Evolutionary conservation across 2,797 vertebrate species (phyloP).

Genomic region (Otolemur crassicaudatus): DNA sequence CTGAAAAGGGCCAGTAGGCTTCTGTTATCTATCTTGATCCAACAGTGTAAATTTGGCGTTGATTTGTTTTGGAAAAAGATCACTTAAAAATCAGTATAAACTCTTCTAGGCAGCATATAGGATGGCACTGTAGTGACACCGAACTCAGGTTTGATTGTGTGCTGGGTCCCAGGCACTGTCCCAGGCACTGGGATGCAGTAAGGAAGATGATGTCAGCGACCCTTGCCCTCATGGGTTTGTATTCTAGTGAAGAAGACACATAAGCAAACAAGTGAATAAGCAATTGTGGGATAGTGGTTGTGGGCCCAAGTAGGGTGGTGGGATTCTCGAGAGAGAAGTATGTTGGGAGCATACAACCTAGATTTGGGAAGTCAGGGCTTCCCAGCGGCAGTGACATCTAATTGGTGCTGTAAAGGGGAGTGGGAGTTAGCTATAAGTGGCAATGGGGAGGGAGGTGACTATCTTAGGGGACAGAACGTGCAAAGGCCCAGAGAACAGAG

Average conservation of each 20-base stretch:
- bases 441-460: fast-evolving
- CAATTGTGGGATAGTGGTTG: background rate
- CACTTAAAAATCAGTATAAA: background rate
- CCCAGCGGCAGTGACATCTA: background rate
- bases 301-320: background rate
- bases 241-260: background rate
- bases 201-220: background rate
- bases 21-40: background rate
- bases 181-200: background rate
- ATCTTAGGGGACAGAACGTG: background rate
- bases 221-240: background rate
- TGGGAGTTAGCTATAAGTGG: background rate
- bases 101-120: background rate
- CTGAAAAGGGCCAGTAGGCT: background rate
- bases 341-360: fast-evolving
- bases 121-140: fast-evolving
- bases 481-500: background rate
- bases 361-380: background rate
- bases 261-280: background rate
- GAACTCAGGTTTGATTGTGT: background rate
- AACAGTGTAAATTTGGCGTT: background rate
- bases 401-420: background rate
- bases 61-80: background rate
- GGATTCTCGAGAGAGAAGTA: background rate
- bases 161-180: background rate